Evolutionary conservation across 2,888 invertebrate genomes (phyloP).

Genomic region (Sphaerophoria rueppellii): DNA sequence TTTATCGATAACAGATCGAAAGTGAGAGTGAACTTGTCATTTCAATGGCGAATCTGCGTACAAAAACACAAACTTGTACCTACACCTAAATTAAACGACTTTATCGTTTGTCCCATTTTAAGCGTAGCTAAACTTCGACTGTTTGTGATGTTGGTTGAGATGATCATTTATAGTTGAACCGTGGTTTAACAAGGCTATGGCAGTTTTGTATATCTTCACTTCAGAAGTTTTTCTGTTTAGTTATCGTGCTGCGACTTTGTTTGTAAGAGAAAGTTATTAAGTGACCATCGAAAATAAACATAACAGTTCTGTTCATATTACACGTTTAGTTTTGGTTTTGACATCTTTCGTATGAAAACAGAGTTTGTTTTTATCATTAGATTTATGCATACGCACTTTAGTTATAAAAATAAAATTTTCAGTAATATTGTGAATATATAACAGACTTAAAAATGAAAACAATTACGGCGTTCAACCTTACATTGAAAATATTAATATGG

Average conservation of each 20-base stretch:
- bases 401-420: neutral
- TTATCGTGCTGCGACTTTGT: slow-evolving; percentile 32
- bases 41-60: too few species aligned
- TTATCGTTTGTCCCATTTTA: slow-evolving; percentile 27
- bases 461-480: neutral
- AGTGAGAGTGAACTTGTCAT: too few species aligned
- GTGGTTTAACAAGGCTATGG: slow-evolving; percentile 52
- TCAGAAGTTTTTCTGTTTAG: neutral
- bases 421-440: neutral
- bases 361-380: slow-evolving; percentile 14
- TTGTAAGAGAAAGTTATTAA: slow-evolving; percentile 59
- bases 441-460: neutral
- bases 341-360: slow-evolving; percentile 43
- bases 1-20: too few species aligned
- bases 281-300: slow-evolving; percentile 44
- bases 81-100: neutral
- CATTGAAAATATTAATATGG: neutral
- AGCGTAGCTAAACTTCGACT: slow-evolving; percentile 32
- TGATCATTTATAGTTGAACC: slow-evolving; percentile 15
- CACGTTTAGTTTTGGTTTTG: slow-evolving; percentile 42
- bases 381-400: too few species aligned
- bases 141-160: slow-evolving; percentile 9
- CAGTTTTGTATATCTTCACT: slow-evolving; percentile 33
- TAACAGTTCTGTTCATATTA: neutral
- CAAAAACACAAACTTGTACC: too few species aligned